Conservation (phyloP, 2,113 vertebrate species). For the Melanerpes formicivorus region DNA sequence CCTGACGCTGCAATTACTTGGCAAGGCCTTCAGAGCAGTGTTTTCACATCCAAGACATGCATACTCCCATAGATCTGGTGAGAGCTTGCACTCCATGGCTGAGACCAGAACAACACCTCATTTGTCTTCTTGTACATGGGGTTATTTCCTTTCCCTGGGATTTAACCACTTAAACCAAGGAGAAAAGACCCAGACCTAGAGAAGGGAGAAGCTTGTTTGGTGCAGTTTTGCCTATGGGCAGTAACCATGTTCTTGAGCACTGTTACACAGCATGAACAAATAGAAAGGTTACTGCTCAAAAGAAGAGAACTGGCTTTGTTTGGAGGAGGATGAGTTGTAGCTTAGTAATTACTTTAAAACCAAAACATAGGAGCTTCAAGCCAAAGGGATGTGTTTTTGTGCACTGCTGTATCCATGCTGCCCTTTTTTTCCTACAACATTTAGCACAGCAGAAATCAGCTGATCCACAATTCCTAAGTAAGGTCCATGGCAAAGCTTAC, state of each 20-base stretch:
- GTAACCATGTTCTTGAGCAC: conserved; percentile 47
- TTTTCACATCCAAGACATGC: not conserved
- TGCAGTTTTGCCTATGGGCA: conserved; percentile 32
- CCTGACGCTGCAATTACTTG: not conserved
- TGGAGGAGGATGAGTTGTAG: not conserved
- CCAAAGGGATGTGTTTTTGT: not conserved
- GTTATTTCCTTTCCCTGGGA: not conserved
- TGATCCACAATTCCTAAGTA: not conserved
- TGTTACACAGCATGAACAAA: conserved; percentile 11
- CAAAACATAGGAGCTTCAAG: not conserved
- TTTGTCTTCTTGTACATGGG: not conserved
- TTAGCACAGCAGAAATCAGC: not conserved
- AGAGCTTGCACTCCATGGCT: not conserved
- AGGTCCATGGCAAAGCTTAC: not conserved
- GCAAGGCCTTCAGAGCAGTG: not conserved
- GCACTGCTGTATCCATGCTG: not conserved
- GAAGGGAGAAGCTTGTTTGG: not conserved
- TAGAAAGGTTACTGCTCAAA: conserved; percentile 61
- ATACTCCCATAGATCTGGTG: not conserved
- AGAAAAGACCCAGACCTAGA: not conserved
- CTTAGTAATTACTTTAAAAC: conserved; percentile 6
- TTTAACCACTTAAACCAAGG: not conserved
- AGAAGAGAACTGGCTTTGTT: conserved; percentile 47
- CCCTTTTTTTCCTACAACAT: not conserved
- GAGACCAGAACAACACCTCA: not conserved